Evolutionary conservation across 2,888 invertebrate species (phyloP), one percentile per base, ranked within the genome.

Genomic region (Dexiosoma caninum): DNA sequence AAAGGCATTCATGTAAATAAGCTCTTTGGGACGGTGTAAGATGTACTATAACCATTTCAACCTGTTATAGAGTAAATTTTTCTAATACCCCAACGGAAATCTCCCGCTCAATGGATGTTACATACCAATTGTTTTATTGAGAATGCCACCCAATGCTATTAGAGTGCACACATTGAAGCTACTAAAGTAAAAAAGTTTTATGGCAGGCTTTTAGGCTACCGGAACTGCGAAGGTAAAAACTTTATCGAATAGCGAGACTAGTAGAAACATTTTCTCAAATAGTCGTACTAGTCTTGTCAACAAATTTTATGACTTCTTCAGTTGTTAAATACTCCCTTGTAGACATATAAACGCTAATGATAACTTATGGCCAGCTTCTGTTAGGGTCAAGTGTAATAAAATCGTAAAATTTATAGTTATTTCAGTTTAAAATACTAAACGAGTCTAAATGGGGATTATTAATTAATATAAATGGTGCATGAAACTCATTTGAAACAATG

Each of bases 331-430:
- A 9, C 30, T 27, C 7, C n/a, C 9, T 9, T 12, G n/a, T n/a
- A 9, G 7, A 30, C 6, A 35, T 40, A 59, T 9, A 67, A 67
- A 59, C 67, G 66, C 59, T 59, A 66, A 59, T 75, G 66, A 67
- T 59, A 66, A 67, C 32, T 67, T 75, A 67, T 75, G 16, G 51
- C 32, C 46, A 10, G 14, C 27, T 30, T 30, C 2, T 19, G 30
- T 35, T 46, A 30, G 62, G 76, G 62, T 77, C 77, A 64, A 75
- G 55, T 70, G 46, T 64, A 77, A 77, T 77, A 57, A 64, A 70
- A 55, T 49, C 55, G 40, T 23, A 23, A 70, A 77, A 77, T 70
- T 64, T 77, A 70, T 77, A 49, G 70, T 77, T 64, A 49, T 55
- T 64, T 44, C 30, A 53, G 49, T 69, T 76, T 62, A 62, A 69